Evolutionary conservation across 2,888 invertebrate genomes (phyloP).

Genomic region (Lobophora halterata): DNA sequence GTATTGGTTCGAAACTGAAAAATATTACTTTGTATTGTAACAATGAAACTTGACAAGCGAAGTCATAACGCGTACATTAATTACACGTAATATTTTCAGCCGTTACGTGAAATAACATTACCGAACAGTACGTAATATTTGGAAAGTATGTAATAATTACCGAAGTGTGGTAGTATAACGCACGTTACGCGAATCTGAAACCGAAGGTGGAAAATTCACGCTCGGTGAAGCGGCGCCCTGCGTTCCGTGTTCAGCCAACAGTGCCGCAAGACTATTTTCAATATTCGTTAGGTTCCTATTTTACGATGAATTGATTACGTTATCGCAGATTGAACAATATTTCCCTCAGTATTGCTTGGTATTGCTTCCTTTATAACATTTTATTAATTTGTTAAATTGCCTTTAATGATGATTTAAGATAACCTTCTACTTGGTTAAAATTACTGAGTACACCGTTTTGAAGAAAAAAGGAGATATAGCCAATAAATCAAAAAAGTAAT

Average conservation of each 20-base stretch:
- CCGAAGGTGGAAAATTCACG: conserved; percentile 78
- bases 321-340: too few relatives aligned
- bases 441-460: conserved; percentile 7
- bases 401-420: background rate
- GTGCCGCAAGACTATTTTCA: background rate
- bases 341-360: background rate
- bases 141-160: conserved; percentile 74
- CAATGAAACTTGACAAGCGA: conserved; percentile 20
- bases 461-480: conserved; percentile 18
- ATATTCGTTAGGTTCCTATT: background rate
- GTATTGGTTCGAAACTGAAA: conserved; percentile 1
- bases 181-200: conserved; percentile 73
- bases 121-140: conserved; percentile 74
- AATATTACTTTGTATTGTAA: conserved; percentile 25
- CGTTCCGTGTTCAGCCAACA: conserved; percentile 9
- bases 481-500: conserved; percentile 49
- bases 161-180: too few relatives aligned
- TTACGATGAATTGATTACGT: background rate
- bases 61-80: conserved; percentile 30
- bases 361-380: background rate
- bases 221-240: conserved; percentile 62
- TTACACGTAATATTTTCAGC: conserved; percentile 51
- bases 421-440: too few relatives aligned
- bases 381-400: conserved; percentile 1
- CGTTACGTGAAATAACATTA: conserved; percentile 66